A percentile compares a stretch with the other conserved stretches of the same genome.
Conservation (phyloP, 2,888 invertebrate genomes). For the Ochropacha duplaris region DNA sequence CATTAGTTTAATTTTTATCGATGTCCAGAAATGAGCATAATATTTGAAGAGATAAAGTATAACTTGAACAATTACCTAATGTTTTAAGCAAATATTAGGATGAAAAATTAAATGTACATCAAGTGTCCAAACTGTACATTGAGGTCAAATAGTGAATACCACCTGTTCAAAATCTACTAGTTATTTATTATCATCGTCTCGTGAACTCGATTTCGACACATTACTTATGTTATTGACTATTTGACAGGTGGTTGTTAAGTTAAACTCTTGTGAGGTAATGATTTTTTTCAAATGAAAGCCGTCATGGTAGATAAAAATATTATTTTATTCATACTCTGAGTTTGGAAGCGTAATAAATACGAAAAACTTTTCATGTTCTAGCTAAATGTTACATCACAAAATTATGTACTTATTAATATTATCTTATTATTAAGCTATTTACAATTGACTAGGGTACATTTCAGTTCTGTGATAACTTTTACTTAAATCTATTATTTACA, state of each 20-base stretch:
- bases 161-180: conserved; percentile 26
- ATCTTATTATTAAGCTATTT: conserved; percentile 65
- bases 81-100: conserved; percentile 8
- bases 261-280: conserved; percentile 9
- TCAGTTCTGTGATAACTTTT: conserved; percentile 77
- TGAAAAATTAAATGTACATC: conserved; percentile 10
- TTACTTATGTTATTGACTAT: conserved; percentile 18
- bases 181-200: conserved; percentile 18
- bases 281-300: conserved; percentile 44
- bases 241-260: conserved; percentile 6
- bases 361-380: conserved; percentile 72
- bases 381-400: conserved; percentile 80
- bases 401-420: conserved; percentile 67
- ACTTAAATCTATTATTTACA: conserved; percentile 58
- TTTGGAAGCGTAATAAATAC: conserved; percentile 83
- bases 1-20: neutral
- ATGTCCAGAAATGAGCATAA: neutral
- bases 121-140: conserved; percentile 14
- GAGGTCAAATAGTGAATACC: conserved; percentile 18
- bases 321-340: conserved; percentile 80
- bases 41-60: too few species aligned
- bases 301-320: conserved; percentile 74
- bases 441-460: conserved; percentile 83
- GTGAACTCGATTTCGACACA: conserved; percentile 26
- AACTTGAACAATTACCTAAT: conserved; percentile 6